Base-by-base conservation (phyloP, 1,140 invertebrate species). In the Lucilia cuprina region DNA sequence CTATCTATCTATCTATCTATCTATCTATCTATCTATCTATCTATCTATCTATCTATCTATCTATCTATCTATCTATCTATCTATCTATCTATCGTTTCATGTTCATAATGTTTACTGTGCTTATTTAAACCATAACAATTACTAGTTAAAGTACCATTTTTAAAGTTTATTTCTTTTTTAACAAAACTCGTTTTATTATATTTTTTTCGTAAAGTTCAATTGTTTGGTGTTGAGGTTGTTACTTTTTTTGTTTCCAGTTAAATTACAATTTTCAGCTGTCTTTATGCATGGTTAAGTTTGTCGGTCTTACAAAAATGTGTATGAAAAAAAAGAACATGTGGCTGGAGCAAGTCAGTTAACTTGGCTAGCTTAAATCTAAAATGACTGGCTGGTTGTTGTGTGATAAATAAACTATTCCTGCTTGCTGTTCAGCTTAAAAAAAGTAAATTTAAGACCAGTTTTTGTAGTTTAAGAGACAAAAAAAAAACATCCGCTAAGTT, bases 261-360 rank as follows among this genome's bases (percentile, higher is more conserved):
- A 78, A 49, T 80, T 80, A 80, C 77, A 80, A 49, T 80, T 80
- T 80, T 80, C 77, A 80, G 77, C 77, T 80, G 77, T 80, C 77
- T 80, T 80, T 80, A 80, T 49, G 77, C 41, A 50, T 80, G 41
- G 77, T 49, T 80, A 50, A 80, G 77, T 80, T 80, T 80, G 77
- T 80, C 77, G 77, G 77, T 49, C 77, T 80, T 49, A 78, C 2
- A 41, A 41, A 41, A 41, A 8, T 41, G 5, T 8, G 10, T 8
- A 78, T 19, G 5, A 78, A 78, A 80, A 78, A 47, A n/a, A 80
- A 49, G 41, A 80, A 80, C 77, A 80, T 80, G 77, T 80, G 77
- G 77, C 77, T 47, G 75, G 47, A 30, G 25, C 25, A 30, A 30
- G 25, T 30, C 25, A 30, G 25, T 30, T 30, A 30, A 30, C 25